A percentile compares a stretch with the other conserved stretches of the same genome.
Conservation (phyloP, 2,797 vertebrate species). For the Steatocranus sp. region DNA sequence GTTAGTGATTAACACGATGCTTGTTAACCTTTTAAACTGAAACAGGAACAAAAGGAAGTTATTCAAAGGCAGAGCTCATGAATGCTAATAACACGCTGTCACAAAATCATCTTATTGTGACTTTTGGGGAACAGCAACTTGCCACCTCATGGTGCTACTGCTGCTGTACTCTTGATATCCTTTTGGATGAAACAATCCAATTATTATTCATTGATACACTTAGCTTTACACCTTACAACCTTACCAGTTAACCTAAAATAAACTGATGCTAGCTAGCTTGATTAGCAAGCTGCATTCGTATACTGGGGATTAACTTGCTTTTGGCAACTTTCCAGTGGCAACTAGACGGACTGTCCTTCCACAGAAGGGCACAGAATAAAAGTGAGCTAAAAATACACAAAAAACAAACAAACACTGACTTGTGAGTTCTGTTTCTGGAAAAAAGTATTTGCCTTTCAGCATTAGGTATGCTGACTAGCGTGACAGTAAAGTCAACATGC, state of each 20-base stretch:
- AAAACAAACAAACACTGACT: neutral
- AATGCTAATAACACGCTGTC: neutral
- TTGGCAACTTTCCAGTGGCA: neutral
- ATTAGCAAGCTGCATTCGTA: neutral
- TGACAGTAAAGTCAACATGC: neutral
- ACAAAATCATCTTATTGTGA: neutral
- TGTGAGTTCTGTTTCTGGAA: neutral
- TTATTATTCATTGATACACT: neutral
- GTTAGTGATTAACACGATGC: neutral
- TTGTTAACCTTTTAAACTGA: neutral
- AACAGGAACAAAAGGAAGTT: neutral
- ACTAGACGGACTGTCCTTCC: neutral
- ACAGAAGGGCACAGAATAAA: neutral
- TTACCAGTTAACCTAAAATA: neutral
- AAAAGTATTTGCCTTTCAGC: neutral
- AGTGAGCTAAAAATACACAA: neutral
- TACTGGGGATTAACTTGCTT: neutral
- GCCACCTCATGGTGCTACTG: neutral
- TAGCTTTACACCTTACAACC: neutral
- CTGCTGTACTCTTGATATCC: neutral
- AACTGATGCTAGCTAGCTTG: neutral
- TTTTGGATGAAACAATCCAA: neutral
- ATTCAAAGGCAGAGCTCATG: neutral
- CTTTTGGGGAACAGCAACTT: neutral
- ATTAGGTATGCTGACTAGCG: neutral